A percentile compares a stretch with the other conserved stretches of the same genome.
phyloP scores from a whole-genome alignment of 1,140 invertebrate species.

The Drosophila ananassae region DNA sequence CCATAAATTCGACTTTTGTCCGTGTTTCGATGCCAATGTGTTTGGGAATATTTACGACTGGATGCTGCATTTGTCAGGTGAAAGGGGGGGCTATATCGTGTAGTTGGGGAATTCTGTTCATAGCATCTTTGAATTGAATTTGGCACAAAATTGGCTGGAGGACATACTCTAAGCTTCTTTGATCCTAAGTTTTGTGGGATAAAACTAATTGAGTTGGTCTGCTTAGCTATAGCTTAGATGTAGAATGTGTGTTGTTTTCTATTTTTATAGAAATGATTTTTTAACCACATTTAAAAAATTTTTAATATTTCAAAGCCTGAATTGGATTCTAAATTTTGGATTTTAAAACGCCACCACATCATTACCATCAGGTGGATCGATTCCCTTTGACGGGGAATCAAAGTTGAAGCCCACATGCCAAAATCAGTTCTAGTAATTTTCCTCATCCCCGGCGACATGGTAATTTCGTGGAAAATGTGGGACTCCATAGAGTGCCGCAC shows the following conservation, averaged over 20 bases:
- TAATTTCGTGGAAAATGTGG: slow-evolving; percentile 10
- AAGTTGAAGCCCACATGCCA: slow-evolving; percentile 9
- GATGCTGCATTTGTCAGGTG: slow-evolving; percentile 44
- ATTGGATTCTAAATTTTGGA: too few relatives aligned
- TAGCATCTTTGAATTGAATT: slow-evolving; percentile 32
- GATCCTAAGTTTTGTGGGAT: not conserved
- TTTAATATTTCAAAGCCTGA: too few relatives aligned
- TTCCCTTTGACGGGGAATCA: slow-evolving; percentile 2
- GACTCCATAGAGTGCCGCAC: slow-evolving; percentile 42
- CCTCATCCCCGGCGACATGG: not conserved
- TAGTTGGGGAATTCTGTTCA: not conserved
- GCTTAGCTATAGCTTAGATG: not conserved
- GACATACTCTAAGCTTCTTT: not conserved
- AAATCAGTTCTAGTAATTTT: slow-evolving; percentile 28
- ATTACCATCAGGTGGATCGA: not conserved
- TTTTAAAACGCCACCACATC: not conserved
- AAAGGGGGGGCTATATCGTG: slow-evolving; percentile 6
- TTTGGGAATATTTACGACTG: slow-evolving; percentile 41
- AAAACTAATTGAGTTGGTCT: slow-evolving; percentile 10
- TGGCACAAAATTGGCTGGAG: slow-evolving; percentile 4
- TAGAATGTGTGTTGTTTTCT: not conserved
- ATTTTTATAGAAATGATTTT: not conserved
- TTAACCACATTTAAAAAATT: too few relatives aligned
- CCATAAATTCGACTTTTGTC: slow-evolving; percentile 62
- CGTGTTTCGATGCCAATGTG: slow-evolving; percentile 22